These are phyloP conservation scores for Stichopus chloronotus DNA, from an alignment of 35 echinoderm and acorn worm genomes.

Conservation along the genomic window DNA sequence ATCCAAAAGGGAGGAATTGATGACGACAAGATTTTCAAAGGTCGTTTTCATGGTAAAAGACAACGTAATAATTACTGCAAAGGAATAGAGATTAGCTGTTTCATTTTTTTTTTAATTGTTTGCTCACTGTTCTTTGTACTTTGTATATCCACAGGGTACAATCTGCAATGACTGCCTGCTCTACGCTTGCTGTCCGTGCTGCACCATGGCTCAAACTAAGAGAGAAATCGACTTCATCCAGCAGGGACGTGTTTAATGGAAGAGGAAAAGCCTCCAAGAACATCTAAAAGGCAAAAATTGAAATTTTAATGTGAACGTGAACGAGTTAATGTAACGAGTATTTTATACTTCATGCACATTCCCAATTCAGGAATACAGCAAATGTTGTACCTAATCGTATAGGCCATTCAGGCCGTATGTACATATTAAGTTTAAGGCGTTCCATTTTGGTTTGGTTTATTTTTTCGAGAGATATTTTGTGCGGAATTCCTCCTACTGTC, in stretches of 20 bases:
- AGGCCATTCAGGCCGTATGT: background rate
- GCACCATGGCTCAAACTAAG: constrained; percentile 49
- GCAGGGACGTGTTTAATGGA: constrained; percentile 10
- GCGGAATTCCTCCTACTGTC: too few relatives aligned
- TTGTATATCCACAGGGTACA: constrained; percentile 48
- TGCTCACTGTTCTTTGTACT: background rate
- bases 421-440: background rate
- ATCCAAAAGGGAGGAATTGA: too few relatives aligned
- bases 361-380: background rate
- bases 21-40: too few relatives aligned
- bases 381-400: background rate
- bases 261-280: background rate
- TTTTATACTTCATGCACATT: background rate
- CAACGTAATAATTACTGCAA: too few relatives aligned
- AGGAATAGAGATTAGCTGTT: too few relatives aligned
- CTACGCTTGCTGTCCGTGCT: constrained; percentile 34
- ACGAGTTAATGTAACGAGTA: background rate
- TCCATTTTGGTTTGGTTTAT: background rate
- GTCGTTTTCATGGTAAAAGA: too few relatives aligned
- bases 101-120: too few relatives aligned
- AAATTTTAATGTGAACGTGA: background rate
- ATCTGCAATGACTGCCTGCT: constrained; percentile 68
- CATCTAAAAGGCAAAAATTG: background rate
- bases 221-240: constrained; percentile 60
- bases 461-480: too few relatives aligned